Evolutionary conservation across 2,888 invertebrate genomes (phyloP).

Genomic region (Atherix ibis): DNA sequence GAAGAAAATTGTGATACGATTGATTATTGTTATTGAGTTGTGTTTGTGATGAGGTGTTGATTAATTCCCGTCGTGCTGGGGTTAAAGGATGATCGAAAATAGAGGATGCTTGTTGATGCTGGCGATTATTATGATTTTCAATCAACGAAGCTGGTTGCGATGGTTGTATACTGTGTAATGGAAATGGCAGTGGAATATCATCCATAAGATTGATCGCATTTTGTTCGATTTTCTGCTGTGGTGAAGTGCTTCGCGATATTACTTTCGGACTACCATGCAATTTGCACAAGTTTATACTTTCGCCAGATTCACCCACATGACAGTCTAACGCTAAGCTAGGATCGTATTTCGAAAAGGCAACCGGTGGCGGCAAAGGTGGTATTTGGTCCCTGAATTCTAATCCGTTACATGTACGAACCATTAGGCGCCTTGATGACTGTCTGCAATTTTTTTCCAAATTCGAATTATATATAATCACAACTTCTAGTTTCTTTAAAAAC

Average conservation of each 20-base stretch:
- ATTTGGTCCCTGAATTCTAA: constrained; percentile 51
- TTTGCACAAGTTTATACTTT: constrained; percentile 18
- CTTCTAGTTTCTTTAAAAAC: constrained; percentile 8
- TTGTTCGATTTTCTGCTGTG: constrained; percentile 30
- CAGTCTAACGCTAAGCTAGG: constrained; percentile 15
- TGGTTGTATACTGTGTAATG: constrained; percentile 3
- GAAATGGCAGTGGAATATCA: constrained; percentile 18
- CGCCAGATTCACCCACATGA: constrained; percentile 13
- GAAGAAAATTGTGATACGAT: constrained; percentile 20
- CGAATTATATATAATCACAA: background rate
- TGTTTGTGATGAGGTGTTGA: constrained; percentile 30
- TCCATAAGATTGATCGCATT: constrained; percentile 31
- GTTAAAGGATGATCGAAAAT: constrained; percentile 31
- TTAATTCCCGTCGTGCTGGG: constrained; percentile 28
- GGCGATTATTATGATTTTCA: constrained; percentile 30
- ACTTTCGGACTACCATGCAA: constrained; percentile 33
- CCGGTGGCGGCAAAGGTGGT: constrained; percentile 40
- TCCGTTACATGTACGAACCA: constrained; percentile 65
- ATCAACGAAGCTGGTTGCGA: constrained; percentile 13
- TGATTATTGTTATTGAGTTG: constrained; percentile 10
- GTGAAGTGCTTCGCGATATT: constrained; percentile 32
- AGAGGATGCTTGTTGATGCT: constrained; percentile 28
- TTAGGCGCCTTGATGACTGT: constrained; percentile 41
- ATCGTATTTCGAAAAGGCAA: constrained; percentile 33
- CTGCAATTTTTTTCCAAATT: constrained; percentile 13